These are phyloP conservation scores for Parambassis ranga DNA, from an alignment of 2,797 vertebrate genomes.

Conservation along the genomic window DNA sequence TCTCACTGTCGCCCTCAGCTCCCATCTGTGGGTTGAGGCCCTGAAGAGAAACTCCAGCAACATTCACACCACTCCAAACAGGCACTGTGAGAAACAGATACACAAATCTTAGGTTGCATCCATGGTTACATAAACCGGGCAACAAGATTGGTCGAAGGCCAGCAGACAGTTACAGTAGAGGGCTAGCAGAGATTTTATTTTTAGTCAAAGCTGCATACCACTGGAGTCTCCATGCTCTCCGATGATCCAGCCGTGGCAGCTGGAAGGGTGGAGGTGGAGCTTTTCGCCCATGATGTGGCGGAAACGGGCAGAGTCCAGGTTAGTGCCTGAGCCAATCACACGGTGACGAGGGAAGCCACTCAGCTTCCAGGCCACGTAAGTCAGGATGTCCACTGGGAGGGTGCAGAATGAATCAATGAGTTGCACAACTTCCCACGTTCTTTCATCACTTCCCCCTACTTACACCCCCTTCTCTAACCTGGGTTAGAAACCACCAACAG, in stretches of 20 bases:
- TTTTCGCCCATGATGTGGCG: constrained; percentile 94
- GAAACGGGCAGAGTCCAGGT: constrained; percentile 96
- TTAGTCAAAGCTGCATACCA: constrained; percentile 80
- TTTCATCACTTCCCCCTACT: too few species aligned
- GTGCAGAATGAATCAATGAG: not conserved
- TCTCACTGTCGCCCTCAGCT: constrained; percentile 85
- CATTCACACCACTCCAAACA: constrained; percentile 96
- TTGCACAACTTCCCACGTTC: too few species aligned
- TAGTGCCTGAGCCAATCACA: constrained; percentile 95
- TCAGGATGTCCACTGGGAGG: constrained; percentile 91
- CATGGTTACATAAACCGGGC: fast-evolving
- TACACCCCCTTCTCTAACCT: constrained; percentile 82
- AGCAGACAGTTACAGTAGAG: not conserved
- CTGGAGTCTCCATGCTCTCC: constrained; percentile 98
- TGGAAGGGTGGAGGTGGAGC: constrained; percentile 88
- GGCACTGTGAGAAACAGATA: constrained; percentile 80
- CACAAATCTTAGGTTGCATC: not conserved
- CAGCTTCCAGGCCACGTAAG: constrained; percentile 98
- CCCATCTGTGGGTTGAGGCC: constrained; percentile 88
- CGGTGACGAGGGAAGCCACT: constrained; percentile 95
- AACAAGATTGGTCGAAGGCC: not conserved
- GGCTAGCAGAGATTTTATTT: constrained; percentile 15
- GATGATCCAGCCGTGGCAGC: constrained; percentile 94
- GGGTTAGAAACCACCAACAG: constrained; percentile 96
- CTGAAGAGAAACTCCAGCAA: constrained; percentile 93